Evolutionary conservation across 2,888 invertebrate species (phyloP), one percentile per base, ranked within the genome.

Genomic region (Eupelmus urozonus): DNA sequence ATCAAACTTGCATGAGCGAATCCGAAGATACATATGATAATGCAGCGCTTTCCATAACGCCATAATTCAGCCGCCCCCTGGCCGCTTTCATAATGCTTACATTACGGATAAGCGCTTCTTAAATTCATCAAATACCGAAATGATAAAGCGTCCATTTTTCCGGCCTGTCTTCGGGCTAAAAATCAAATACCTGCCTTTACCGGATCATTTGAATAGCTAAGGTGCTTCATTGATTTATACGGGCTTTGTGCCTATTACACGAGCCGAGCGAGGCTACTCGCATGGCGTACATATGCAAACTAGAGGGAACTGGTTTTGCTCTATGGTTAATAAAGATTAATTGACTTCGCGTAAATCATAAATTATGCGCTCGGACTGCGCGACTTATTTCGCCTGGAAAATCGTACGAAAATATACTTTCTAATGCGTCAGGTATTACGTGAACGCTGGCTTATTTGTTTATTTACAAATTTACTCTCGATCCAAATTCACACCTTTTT

Each of bases 241-340:
- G 27, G 29, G 23, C 40, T 71, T 49, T 55, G 62, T 49, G 42
- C 7, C 25, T 4, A 40, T 40, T 57, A 25, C 20, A 13, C 23
- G 4, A 53, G 4, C 51, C 13, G 13, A 5, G 57, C 18, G n/a
- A n/a, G 45, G 1, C 20, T 13, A 16, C 11, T 27, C n/a, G n/a
- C n/a, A n/a, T 27, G n/a, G 11, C 11, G 29, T 11, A 11, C 7
- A 29, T 9, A 69, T 49, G 59, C 49, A 67, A 73, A 55, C 67
- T 34, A 63, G 23, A n/a, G 20, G 45, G 53, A 76, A 73, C 71
- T 78, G 65, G 62, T 73, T 73, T 53, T 27, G 13, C 18, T 45
- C 16, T 76, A 20, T 18, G 70, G 51, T 55, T 78, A 73, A 78
- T 72, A 60, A 67, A 69, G 69, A 78, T 73, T 40, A 62, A 78